A percentile compares a stretch with the other conserved stretches of the same genome.
phyloP scores from a whole-genome alignment of 53 echinoderm and acorn worm species.

The Hippasteria phrygiana region DNA sequence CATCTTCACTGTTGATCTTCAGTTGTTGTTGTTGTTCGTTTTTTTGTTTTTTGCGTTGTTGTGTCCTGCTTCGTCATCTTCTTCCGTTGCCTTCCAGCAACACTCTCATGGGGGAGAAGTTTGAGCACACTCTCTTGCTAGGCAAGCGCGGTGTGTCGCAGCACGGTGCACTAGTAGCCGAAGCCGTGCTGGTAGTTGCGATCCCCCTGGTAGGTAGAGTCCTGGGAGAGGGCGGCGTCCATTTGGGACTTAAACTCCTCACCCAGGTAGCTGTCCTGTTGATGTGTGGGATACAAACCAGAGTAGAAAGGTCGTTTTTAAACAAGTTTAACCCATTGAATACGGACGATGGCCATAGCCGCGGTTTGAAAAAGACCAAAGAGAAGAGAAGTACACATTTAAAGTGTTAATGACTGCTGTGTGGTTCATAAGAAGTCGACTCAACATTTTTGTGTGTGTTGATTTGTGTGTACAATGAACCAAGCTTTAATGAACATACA shows the following conservation, averaged over 20 bases:
- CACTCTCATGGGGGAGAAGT: conserved; percentile 47
- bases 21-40: background rate
- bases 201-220: conserved; percentile 99
- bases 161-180: conserved; percentile 78
- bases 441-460: too few species aligned
- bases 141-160: conserved; percentile 38
- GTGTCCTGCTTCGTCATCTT: conserved; percentile 59
- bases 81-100: conserved; percentile 54
- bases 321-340: too few species aligned
- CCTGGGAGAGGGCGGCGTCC: conserved; percentile 95
- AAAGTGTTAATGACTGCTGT: too few species aligned
- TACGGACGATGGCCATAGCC: too few species aligned
- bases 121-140: conserved; percentile 47
- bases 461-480: too few species aligned
- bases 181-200: conserved; percentile 92
- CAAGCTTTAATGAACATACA: background rate
- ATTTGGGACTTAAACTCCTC: conserved; percentile 99
- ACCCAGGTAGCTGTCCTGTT: conserved; percentile 97
- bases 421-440: too few species aligned
- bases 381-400: too few species aligned
- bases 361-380: too few species aligned
- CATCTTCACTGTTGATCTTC: conserved; percentile 43
- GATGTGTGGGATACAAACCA: background rate
- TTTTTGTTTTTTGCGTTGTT: conserved; percentile 27
- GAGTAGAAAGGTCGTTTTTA: background rate